phyloP scores from a whole-genome alignment of 2,113 vertebrate species.

The Tinamus guttatus region DNA sequence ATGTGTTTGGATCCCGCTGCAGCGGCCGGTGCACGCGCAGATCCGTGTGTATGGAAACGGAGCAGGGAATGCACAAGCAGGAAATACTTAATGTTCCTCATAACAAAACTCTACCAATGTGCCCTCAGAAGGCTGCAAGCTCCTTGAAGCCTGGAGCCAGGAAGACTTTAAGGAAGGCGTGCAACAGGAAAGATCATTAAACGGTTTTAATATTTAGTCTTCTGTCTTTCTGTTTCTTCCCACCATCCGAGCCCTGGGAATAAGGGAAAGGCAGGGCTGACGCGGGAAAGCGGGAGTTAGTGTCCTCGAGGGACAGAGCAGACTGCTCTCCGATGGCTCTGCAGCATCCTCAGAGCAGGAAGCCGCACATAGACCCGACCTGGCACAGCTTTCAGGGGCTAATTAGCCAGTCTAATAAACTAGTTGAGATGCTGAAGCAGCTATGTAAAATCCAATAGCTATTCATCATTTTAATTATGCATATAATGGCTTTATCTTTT shows the following conservation, averaged over 20 bases:
- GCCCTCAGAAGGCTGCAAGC: not conserved
- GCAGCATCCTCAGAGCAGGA: not conserved
- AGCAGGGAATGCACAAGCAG: not conserved
- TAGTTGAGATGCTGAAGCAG: not conserved
- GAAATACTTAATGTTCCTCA: not conserved
- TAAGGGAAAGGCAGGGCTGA: not conserved
- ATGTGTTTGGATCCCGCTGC: not conserved
- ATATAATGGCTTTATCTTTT: conserved; percentile 18
- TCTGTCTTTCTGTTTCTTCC: not conserved
- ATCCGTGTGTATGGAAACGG: fast-evolving
- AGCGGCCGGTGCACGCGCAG: not conserved
- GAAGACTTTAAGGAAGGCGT: not conserved
- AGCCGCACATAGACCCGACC: fast-evolving
- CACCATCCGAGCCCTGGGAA: not conserved
- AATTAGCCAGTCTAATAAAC: conserved; percentile 1
- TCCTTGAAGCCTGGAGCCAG: not conserved
- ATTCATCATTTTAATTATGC: conserved; percentile 46
- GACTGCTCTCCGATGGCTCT: not conserved
- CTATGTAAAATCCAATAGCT: not conserved
- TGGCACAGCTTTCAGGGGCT: not conserved
- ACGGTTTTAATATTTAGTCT: not conserved
- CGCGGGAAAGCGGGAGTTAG: fast-evolving
- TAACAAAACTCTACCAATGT: not conserved
- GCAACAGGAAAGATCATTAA: not conserved
- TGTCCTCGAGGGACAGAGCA: not conserved